phyloP scores from a whole-genome alignment of 1,140 invertebrate species.

The Limonius californicus region DNA sequence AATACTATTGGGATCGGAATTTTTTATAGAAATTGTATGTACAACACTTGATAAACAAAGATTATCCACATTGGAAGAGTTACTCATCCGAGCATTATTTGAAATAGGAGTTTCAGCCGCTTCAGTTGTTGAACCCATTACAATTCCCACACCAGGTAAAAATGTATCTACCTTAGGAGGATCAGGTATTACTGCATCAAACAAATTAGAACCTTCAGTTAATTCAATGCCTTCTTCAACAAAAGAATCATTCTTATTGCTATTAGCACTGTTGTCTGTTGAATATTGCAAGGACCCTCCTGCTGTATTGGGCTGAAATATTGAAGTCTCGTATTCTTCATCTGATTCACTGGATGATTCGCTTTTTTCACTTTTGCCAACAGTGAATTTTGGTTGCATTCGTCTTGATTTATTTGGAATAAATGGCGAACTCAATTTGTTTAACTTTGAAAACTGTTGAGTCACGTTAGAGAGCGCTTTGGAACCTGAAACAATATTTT shows the following conservation, averaged over 20 bases:
- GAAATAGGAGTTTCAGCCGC: constrained; percentile 22
- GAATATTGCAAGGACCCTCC: constrained; percentile 21
- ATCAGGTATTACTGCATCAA: constrained; percentile 14
- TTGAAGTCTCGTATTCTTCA: constrained; percentile 50
- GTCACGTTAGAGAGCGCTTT: constrained; percentile 81
- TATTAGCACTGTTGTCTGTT: constrained; percentile 19
- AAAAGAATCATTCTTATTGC: constrained; percentile 12
- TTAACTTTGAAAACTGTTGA: constrained; percentile 79
- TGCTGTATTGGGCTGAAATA: constrained; percentile 49
- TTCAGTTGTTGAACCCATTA: constrained; percentile 52
- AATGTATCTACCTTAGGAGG: constrained; percentile 48
- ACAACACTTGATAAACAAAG: constrained; percentile 53
- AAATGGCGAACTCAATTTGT: constrained; percentile 67
- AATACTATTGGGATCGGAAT: neutral
- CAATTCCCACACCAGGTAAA: constrained; percentile 61
- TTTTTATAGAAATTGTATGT: constrained; percentile 56
- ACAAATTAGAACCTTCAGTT: constrained; percentile 31
- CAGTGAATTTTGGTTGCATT: constrained; percentile 49
- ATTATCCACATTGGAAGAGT: constrained; percentile 47
- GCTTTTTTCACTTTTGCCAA: constrained; percentile 44
- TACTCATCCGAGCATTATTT: constrained; percentile 9
- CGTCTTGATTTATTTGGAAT: constrained; percentile 50
- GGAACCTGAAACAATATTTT: constrained; percentile 57
- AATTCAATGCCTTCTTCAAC: constrained; percentile 40
- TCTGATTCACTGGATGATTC: constrained; percentile 49